Evolutionary conservation across 2,113 vertebrate species (phyloP).

Genomic region (Carassius auratus): DNA sequence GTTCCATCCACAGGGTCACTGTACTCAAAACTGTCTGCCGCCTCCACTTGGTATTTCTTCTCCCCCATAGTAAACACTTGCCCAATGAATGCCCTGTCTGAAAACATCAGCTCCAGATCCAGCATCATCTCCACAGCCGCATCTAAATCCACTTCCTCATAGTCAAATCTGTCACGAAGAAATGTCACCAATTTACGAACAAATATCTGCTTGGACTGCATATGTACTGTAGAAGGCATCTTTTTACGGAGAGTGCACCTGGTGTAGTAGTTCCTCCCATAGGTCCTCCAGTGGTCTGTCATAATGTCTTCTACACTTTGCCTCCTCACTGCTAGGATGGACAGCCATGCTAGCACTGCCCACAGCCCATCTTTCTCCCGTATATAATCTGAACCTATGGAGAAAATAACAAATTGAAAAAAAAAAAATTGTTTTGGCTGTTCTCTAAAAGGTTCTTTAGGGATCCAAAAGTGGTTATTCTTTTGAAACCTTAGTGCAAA

Average conservation of each 20-base stretch:
- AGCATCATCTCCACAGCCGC: constrained; percentile 93
- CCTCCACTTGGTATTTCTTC: constrained; percentile 90
- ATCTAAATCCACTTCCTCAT: constrained; percentile 90
- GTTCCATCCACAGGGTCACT: constrained; percentile 93
- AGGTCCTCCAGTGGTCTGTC: constrained; percentile 93
- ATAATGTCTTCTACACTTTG: constrained; percentile 93
- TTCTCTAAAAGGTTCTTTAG: too few relatives aligned
- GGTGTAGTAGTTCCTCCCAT: constrained; percentile 94
- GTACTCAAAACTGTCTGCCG: constrained; percentile 95
- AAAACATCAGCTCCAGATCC: constrained; percentile 86
- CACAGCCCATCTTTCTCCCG: constrained; percentile 97
- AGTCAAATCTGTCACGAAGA: constrained; percentile 84
- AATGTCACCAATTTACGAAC: neutral
- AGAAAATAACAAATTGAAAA: too few relatives aligned
- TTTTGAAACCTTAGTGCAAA: too few relatives aligned
- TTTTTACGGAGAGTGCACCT: constrained; percentile 72
- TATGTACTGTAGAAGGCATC: neutral
- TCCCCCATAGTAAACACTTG: constrained; percentile 85
- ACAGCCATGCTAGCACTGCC: constrained; percentile 96
- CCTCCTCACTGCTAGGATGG: constrained; percentile 86
- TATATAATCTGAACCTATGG: constrained; percentile 56
- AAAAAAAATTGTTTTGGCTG: too few relatives aligned
- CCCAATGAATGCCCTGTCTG: constrained; percentile 86
- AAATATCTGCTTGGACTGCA: neutral
- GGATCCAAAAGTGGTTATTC: too few relatives aligned